Evolutionary conservation across 1,140 invertebrate species (phyloP).

Genomic region (Anadara kagoshimensis): DNA sequence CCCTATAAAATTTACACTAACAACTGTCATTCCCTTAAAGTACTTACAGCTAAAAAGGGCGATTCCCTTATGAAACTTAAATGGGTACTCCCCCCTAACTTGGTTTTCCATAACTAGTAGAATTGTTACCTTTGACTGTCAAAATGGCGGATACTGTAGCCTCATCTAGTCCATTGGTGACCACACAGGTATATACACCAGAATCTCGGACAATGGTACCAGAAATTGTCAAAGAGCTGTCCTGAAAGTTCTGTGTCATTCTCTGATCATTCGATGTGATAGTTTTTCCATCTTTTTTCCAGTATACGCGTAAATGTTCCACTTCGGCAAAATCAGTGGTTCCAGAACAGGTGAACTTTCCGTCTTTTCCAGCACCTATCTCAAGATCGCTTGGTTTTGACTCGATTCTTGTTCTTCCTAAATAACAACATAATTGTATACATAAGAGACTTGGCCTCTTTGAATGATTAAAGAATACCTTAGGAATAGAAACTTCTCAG

Average conservation of each 20-base stretch:
- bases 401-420: slow-evolving; percentile 63
- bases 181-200: slow-evolving; percentile 96
- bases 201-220: slow-evolving; percentile 96
- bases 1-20: too few relatives aligned
- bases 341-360: slow-evolving; percentile 67
- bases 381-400: slow-evolving; percentile 64
- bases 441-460: too few relatives aligned
- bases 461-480: too few relatives aligned
- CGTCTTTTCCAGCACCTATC: slow-evolving; percentile 60
- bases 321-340: slow-evolving; percentile 66
- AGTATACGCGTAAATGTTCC: slow-evolving; percentile 56
- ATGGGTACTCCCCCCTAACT: too few relatives aligned
- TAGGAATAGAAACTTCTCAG: too few relatives aligned
- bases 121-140: slow-evolving; percentile 91
- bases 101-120: too few relatives aligned
- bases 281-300: slow-evolving; percentile 64
- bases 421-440: neutral
- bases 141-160: slow-evolving; percentile 88
- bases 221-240: slow-evolving; percentile 94
- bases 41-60: too few relatives aligned
- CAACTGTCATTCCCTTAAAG: too few relatives aligned
- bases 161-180: slow-evolving; percentile 90
- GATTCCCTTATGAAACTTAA: too few relatives aligned
- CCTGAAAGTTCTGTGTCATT: slow-evolving; percentile 76
- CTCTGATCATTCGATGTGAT: slow-evolving; percentile 87